These are phyloP conservation scores for Dasyprocta punctata DNA, from an alignment of 2,113 vertebrate species.

Conservation along the genomic window DNA sequence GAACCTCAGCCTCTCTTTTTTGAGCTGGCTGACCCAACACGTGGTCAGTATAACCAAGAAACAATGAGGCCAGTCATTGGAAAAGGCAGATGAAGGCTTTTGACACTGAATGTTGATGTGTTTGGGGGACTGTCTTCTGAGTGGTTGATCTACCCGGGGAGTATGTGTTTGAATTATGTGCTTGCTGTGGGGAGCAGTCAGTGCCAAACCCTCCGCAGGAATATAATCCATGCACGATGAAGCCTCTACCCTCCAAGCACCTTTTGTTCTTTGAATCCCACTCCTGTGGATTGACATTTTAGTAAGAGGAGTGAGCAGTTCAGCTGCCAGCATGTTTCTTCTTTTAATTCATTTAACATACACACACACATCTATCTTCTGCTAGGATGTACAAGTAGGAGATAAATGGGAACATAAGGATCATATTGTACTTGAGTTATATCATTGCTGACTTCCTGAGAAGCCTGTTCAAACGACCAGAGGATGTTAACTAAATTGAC, in stretches of 20 bases:
- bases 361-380: conserved; percentile 60
- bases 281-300: conserved; percentile 23
- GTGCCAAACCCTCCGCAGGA: background rate
- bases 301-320: background rate
- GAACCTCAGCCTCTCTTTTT: background rate
- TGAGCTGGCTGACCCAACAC: background rate
- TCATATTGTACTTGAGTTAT: conserved; percentile 62
- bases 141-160: background rate
- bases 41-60: background rate
- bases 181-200: background rate
- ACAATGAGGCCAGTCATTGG: background rate
- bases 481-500: conserved; percentile 67
- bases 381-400: conserved; percentile 33
- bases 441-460: conserved; percentile 71
- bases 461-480: conserved; percentile 55
- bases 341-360: conserved; percentile 62
- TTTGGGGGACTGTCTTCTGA: background rate
- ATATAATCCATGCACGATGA: background rate
- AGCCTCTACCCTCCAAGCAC: background rate
- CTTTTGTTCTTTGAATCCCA: background rate
- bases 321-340: conserved; percentile 28
- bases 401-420: conserved; percentile 70
- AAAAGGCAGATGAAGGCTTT: background rate
- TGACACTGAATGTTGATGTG: background rate
- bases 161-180: background rate